Percentiles rank a stretch among this genome's conserved stretches.
Conservation (phyloP, 2,797 vertebrate genomes). For the Enteromius afrohamiltoni region DNA sequence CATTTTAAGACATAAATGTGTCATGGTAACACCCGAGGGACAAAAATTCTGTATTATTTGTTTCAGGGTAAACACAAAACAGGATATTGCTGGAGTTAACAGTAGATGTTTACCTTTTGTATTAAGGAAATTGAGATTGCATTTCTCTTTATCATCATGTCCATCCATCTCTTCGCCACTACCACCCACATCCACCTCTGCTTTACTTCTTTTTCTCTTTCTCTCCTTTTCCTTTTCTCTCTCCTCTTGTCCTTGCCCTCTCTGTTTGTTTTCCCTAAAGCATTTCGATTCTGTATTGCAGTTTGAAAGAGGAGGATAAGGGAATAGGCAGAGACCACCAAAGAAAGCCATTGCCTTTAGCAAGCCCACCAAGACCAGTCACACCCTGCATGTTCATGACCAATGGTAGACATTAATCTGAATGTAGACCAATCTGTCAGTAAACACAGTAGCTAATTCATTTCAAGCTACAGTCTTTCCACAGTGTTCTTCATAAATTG, state of each 20-base stretch:
- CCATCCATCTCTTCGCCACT: slow-evolving; percentile 52
- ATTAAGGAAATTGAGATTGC: slow-evolving; percentile 55
- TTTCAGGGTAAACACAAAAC: slow-evolving; percentile 15
- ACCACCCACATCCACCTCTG: slow-evolving; percentile 56
- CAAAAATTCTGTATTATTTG: background rate
- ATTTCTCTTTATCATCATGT: slow-evolving; percentile 57
- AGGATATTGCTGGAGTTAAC: slow-evolving; percentile 50
- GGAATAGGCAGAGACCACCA: background rate
- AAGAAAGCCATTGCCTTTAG: slow-evolving; percentile 2
- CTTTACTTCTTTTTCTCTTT: slow-evolving; percentile 33
- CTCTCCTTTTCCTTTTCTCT: slow-evolving; percentile 22
- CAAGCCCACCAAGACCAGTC: background rate
- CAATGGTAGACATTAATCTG: slow-evolving; percentile 26
- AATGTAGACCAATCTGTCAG: slow-evolving; percentile 35
- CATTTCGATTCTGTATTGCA: slow-evolving; percentile 22
- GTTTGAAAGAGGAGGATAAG: slow-evolving; percentile 2
- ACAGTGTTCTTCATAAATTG: background rate
- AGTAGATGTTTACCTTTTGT: background rate
- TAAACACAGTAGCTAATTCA: background rate
- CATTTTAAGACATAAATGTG: slow-evolving; percentile 53
- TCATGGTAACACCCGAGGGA: slow-evolving; percentile 42
- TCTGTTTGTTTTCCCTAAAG: slow-evolving; percentile 31
- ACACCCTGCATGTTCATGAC: background rate
- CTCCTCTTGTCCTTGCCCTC: slow-evolving; percentile 45
- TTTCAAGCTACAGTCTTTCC: background rate